phyloP scores from a whole-genome alignment of 2,888 invertebrate species.

The Drosophila quasianomalipes region DNA sequence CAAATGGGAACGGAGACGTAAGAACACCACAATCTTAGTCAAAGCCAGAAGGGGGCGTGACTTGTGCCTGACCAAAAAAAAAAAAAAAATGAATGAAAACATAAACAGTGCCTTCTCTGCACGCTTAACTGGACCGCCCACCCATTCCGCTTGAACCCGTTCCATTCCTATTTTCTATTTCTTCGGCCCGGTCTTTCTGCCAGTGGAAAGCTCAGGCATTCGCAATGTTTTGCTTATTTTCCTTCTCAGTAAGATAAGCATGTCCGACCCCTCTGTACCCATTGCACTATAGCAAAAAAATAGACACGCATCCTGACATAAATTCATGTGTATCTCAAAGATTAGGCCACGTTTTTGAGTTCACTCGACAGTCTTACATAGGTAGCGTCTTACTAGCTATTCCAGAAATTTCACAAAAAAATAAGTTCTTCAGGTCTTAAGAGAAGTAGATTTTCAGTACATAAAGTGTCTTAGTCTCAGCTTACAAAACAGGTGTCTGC shows the following conservation, averaged over 20 bases:
- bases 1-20: conserved; percentile 44
- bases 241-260: conserved; percentile 39
- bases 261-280: conserved; percentile 3
- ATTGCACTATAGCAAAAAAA: background rate
- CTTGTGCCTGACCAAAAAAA: conserved; percentile 16
- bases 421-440: background rate
- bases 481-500: background rate
- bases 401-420: background rate
- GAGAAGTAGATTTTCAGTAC: background rate
- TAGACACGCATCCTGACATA: background rate
- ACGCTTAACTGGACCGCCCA: background rate
- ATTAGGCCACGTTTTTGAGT: background rate
- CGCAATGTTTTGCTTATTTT: conserved; percentile 50
- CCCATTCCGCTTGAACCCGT: conserved; percentile 4
- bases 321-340: background rate
- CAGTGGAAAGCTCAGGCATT: background rate
- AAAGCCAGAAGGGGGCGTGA: conserved; percentile 26
- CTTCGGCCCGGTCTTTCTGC: background rate
- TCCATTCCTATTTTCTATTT: background rate
- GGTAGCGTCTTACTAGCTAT: background rate
- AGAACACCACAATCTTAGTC: conserved; percentile 40
- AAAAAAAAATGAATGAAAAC: background rate
- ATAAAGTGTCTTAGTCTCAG: background rate
- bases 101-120: conserved; percentile 2
- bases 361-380: background rate